Evolutionary conservation across 2,113 vertebrate genomes (phyloP).

Genomic region (Serranochromis macrocephalus): DNA sequence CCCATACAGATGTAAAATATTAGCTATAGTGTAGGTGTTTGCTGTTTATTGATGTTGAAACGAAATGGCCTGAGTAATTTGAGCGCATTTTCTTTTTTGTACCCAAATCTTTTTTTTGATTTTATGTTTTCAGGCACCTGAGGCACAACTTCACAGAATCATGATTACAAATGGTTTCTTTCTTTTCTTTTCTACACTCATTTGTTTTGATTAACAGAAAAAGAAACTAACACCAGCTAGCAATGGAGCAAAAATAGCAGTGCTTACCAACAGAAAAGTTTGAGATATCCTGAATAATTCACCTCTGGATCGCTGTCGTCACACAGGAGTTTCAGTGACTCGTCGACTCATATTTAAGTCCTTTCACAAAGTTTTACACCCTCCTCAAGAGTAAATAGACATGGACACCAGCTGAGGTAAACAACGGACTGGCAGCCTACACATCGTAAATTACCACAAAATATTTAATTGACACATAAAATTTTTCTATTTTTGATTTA

Average conservation of each 20-base stretch:
- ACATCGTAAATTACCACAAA: not conserved
- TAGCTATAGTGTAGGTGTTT: not conserved
- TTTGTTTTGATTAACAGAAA: not conserved
- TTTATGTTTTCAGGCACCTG: not conserved
- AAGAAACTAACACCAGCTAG: not conserved
- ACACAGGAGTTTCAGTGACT: accelerated
- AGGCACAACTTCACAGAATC: not conserved
- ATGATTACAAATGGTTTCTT: not conserved
- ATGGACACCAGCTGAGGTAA: not conserved
- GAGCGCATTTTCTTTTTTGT: not conserved
- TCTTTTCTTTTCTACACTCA: not conserved
- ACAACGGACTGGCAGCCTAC: not conserved
- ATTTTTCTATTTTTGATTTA: not conserved
- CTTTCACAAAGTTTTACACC: not conserved
- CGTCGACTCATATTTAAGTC: not conserved
- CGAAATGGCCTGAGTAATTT: not conserved
- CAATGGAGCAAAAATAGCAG: not conserved
- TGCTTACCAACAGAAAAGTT: not conserved
- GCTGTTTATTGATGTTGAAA: not conserved
- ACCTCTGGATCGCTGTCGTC: not conserved
- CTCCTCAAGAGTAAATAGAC: not conserved
- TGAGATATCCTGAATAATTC: not conserved
- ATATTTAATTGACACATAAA: not conserved
- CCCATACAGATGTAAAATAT: not conserved
- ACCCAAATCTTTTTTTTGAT: not conserved